phyloP scores from a whole-genome alignment of 2,797 vertebrate species.

The Onychomys torridus region DNA sequence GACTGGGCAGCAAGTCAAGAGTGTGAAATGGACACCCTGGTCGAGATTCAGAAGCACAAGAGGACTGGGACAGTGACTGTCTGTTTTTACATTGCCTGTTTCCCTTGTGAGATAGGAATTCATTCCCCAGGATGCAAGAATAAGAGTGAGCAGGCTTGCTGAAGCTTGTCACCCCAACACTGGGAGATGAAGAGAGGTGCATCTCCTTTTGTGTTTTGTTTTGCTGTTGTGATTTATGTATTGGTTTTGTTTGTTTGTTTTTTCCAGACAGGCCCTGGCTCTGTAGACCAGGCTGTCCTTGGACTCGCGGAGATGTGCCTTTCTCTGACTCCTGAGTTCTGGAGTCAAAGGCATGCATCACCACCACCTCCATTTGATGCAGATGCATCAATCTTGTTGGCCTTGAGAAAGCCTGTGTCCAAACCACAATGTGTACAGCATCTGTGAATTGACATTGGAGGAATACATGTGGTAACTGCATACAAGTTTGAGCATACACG shows the following conservation, averaged over 20 bases:
- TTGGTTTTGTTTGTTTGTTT: not conserved
- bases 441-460: not conserved
- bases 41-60: not conserved
- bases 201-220: not conserved
- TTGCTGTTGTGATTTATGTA: not conserved
- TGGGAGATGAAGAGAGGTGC: not conserved
- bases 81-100: not conserved
- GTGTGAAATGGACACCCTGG: not conserved
- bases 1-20: not conserved
- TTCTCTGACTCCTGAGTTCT: not conserved
- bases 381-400: not conserved
- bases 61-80: not conserved
- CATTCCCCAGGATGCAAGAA: too few relatives aligned
- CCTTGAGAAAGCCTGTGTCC: not conserved
- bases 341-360: not conserved
- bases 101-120: not conserved
- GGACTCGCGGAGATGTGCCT: not conserved
- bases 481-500: not conserved
- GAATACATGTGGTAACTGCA: not conserved
- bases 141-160: not conserved
- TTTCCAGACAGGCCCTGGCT: not conserved
- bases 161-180: not conserved
- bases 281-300: not conserved
- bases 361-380: too few relatives aligned
- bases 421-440: not conserved